phyloP scores from a whole-genome alignment of 2,888 invertebrate genomes.

The Nebria salina region DNA sequence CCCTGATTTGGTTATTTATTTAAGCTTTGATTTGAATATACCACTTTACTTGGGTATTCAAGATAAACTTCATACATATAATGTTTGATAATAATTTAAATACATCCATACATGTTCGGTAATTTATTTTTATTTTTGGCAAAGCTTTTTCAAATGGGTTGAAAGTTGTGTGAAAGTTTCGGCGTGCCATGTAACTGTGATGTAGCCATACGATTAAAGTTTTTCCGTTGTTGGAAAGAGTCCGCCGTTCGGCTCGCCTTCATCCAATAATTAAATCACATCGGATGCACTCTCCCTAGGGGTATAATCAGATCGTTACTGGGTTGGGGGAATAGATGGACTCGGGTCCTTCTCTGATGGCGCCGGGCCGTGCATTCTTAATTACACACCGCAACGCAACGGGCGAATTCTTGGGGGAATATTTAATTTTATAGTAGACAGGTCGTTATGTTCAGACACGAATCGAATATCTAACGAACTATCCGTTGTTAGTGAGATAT shows the following conservation, averaged over 20 bases:
- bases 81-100: no score
- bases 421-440: constrained; percentile 47
- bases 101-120: no score
- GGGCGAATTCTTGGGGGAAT: constrained; percentile 46
- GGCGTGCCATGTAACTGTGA: no score
- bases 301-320: constrained; percentile 44
- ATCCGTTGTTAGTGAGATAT: neutral
- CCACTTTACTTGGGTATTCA: no score
- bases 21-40: neutral
- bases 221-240: constrained; percentile 1
- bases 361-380: constrained; percentile 33
- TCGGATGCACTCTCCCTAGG: constrained; percentile 19
- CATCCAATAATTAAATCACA: constrained; percentile 41
- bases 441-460: constrained; percentile 44
- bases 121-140: no score
- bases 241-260: constrained; percentile 11
- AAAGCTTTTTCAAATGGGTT: no score
- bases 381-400: constrained; percentile 38
- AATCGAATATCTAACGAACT: constrained; percentile 43
- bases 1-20: neutral
- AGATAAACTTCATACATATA: no score
- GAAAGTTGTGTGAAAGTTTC: no score
- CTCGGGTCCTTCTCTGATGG: constrained; percentile 11
- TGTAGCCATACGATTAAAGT: neutral
- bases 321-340: constrained; percentile 19